These are phyloP conservation scores for Halcyon leucocephala DNA, from an alignment of 2,797 vertebrate genomes.

Conservation along the genomic window DNA sequence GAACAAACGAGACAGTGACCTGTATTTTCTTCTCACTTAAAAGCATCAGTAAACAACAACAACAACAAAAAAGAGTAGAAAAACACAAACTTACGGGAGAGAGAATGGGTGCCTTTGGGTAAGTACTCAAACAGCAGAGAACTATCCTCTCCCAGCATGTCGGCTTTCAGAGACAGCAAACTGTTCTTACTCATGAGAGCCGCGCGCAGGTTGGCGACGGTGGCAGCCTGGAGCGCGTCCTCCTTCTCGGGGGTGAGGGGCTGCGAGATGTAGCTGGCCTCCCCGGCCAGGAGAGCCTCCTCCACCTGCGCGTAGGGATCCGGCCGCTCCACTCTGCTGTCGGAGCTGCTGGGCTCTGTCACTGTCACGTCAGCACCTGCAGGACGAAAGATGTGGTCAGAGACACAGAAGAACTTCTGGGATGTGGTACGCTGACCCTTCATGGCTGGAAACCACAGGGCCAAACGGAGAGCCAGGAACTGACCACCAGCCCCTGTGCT, in stretches of 20 bases:
- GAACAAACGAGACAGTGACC: fast-evolving
- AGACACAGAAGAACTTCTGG: fast-evolving
- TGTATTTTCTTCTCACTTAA: neutral
- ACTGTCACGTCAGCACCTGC: constrained; percentile 86
- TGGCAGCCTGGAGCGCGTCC: constrained; percentile 82
- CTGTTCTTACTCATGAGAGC: constrained; percentile 99
- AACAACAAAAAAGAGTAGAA: neutral
- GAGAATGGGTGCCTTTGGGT: constrained; percentile 93
- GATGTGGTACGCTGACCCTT: fast-evolving
- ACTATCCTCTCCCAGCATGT: constrained; percentile 93
- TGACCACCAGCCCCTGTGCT: too few species aligned
- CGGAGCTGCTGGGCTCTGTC: constrained; percentile 88
- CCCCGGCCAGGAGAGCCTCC: constrained; percentile 83
- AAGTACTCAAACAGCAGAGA: constrained; percentile 95
- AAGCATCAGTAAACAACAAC: neutral
- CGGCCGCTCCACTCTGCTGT: constrained; percentile 86
- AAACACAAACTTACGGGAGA: constrained; percentile 90
- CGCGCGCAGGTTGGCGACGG: constrained; percentile 93
- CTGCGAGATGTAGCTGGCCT: constrained; percentile 84
- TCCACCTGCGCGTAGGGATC: constrained; percentile 89
- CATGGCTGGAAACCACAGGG: fast-evolving
- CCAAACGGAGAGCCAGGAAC: fast-evolving
- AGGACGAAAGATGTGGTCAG: neutral
- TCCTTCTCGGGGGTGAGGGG: constrained; percentile 86
- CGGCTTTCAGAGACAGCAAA: constrained; percentile 93